Base-by-base conservation (phyloP, 2,113 vertebrate species). In the Cyanoderma ruficeps region DNA sequence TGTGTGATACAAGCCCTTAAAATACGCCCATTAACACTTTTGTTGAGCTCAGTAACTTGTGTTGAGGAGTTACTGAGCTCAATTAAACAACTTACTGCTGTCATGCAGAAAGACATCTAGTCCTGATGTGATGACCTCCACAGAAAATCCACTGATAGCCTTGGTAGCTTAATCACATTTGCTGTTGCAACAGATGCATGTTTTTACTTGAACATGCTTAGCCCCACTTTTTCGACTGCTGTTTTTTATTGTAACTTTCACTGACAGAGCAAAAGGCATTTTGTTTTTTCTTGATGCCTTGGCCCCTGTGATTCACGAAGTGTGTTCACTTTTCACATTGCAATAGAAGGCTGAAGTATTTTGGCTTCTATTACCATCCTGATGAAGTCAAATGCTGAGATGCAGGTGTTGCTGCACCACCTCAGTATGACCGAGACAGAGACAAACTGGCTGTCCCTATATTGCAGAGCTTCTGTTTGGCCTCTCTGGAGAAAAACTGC, bases 91-190 rank as follows among this genome's bases (percentile, higher is more conserved):
- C 39, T 80, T 42, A 82, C 53, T 87, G 59, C 35, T 79, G 35
- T 75, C 44, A 81, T 92, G 49, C 61, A 87, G 70, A 93, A 93
- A 61, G 69, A 84, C 53, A 56, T 91, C 61, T 47, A 84, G 81
- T 84, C 21, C 55, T 79, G 59, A 86, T 67, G 35, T n/a, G 70
- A 90, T 80, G 75, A 83, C 87, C 64, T 94, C 71, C 59, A 75
- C 37, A 83, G 56, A 89, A 80, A 87, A 75, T 25, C 39, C 49
- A 53, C 56, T 49, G 83, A 88, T 52, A 81, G 68, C 76, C 64
- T 95, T 75, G 64, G 31, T 35, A 82, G 37, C 27, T 83, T 90
- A 90, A 93, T 90, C 68, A 46, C 56, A 47, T 93, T 89, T 94
- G 37, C 44, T 92, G 23, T 79, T 86, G 89, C 65, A 86, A 71